These are phyloP conservation scores for Drosophila lutescens DNA, from an alignment of 2,888 invertebrate genomes.

Conservation along the genomic window DNA sequence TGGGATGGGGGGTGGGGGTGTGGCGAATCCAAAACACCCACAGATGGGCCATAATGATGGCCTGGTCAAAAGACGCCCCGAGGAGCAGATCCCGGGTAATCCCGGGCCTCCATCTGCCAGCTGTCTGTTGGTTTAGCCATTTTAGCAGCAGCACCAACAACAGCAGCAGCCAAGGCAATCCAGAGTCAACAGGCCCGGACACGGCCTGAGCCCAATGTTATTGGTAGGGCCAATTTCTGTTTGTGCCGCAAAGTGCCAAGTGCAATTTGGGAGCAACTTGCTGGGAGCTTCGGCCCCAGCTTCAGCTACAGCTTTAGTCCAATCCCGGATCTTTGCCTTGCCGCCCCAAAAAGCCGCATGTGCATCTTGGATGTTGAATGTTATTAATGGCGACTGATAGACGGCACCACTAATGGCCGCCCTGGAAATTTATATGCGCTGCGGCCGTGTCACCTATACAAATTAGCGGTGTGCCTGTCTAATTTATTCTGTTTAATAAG, in stretches of 20 bases:
- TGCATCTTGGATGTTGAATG: slow-evolving; percentile 53
- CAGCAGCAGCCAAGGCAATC: slow-evolving; percentile 31
- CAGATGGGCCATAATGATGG: slow-evolving; percentile 40
- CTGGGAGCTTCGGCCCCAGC: not conserved
- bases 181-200: slow-evolving; percentile 27
- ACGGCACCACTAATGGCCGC: slow-evolving; percentile 40
- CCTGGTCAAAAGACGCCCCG: slow-evolving; percentile 39
- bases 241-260: slow-evolving; percentile 53
- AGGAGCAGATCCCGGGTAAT: slow-evolving; percentile 35
- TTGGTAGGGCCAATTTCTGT: slow-evolving; percentile 44
- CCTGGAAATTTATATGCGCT: slow-evolving; percentile 40
- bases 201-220: slow-evolving; percentile 20
- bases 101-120: slow-evolving; percentile 37
- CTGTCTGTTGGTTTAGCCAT: slow-evolving; percentile 50
- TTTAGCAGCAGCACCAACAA: slow-evolving; percentile 28
- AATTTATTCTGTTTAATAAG: slow-evolving; percentile 49
- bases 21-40: not conserved
- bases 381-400: slow-evolving; percentile 66
- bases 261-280: slow-evolving; percentile 42
- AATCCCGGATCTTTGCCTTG: not conserved
- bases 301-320: not conserved
- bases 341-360: slow-evolving; percentile 34
- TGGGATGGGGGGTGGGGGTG: not conserved
- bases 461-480: slow-evolving; percentile 45
- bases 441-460: slow-evolving; percentile 28